These are phyloP conservation scores for Nemurella pictetii DNA, from an alignment of 2,888 invertebrate species.

Conservation along the genomic window DNA sequence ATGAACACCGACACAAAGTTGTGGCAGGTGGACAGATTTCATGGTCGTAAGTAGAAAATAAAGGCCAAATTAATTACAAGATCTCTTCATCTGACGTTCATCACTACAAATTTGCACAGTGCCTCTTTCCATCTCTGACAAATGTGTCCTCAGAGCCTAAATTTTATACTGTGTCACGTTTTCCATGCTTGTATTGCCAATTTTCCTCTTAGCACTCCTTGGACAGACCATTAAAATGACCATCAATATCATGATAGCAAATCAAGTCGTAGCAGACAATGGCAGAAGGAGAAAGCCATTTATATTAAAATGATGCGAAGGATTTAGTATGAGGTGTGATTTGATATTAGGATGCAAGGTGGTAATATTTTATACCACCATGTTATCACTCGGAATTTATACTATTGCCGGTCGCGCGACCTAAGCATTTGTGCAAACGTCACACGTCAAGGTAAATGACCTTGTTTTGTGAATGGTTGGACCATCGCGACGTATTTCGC, in stretches of 20 bases:
- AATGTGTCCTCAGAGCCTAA: too few species aligned
- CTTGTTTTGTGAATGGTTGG: background rate
- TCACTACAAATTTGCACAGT: too few species aligned
- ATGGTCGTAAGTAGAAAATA: too few species aligned
- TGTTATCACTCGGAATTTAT: background rate
- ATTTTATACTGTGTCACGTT: too few species aligned
- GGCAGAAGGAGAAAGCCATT: background rate
- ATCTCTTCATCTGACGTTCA: too few species aligned
- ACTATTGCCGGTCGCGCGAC: too few species aligned
- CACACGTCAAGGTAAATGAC: conserved; percentile 3
- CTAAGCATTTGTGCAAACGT: background rate
- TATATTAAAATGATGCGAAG: background rate
- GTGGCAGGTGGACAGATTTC: too few species aligned
- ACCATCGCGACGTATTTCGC: background rate
- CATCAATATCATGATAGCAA: background rate
- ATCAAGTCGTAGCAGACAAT: background rate
- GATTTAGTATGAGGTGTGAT: too few species aligned
- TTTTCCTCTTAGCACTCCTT: background rate
- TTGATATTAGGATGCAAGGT: background rate
- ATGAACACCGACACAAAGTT: too few species aligned
- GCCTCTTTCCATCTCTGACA: too few species aligned
- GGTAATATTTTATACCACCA: background rate
- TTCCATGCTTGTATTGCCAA: background rate
- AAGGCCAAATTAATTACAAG: too few species aligned
- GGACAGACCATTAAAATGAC: background rate